phyloP scores from a whole-genome alignment of 1,140 invertebrate species.

The Dryas iulia region DNA sequence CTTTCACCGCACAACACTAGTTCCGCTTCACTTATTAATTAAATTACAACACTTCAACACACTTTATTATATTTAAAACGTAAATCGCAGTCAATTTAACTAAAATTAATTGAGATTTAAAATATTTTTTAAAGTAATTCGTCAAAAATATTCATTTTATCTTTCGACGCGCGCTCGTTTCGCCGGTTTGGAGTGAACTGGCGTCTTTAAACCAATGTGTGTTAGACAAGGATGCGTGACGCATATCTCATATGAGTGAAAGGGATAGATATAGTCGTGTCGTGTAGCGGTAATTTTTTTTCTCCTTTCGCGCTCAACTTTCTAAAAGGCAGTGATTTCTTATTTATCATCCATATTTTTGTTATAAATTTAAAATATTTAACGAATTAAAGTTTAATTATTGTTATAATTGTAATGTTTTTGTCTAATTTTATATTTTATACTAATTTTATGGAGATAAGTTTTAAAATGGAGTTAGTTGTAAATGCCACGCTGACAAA shows the following conservation, averaged over 20 bases:
- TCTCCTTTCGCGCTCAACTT: slow-evolving; percentile 76
- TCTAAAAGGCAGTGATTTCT: slow-evolving; percentile 62
- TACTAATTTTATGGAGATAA: neutral
- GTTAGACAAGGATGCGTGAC: slow-evolving; percentile 50
- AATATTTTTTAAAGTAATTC: slow-evolving; percentile 29
- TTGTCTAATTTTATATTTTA: neutral
- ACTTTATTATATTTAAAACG: slow-evolving; percentile 11
- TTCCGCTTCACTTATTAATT: slow-evolving; percentile 41
- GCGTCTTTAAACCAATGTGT: slow-evolving; percentile 38
- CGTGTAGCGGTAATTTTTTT: slow-evolving; percentile 77
- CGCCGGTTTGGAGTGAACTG: slow-evolving; percentile 53
- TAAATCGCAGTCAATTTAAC: neutral
- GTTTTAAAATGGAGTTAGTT: neutral
- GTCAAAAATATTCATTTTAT: slow-evolving; percentile 35
- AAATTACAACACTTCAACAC: slow-evolving; percentile 17
- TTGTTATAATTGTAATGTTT: no score
- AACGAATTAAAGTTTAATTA: neutral
- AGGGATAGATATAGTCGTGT: slow-evolving; percentile 58
- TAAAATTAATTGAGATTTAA: slow-evolving; percentile 20
- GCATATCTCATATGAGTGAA: slow-evolving; percentile 30
- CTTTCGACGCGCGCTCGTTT: slow-evolving; percentile 53
- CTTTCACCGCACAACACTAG: slow-evolving; percentile 55
- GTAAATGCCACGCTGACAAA: neutral
- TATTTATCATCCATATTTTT: slow-evolving; percentile 30
- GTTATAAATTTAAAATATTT: slow-evolving; percentile 1